Evolutionary conservation across 1,140 invertebrate species (phyloP).

Genomic region (Leptinotarsa texana): DNA sequence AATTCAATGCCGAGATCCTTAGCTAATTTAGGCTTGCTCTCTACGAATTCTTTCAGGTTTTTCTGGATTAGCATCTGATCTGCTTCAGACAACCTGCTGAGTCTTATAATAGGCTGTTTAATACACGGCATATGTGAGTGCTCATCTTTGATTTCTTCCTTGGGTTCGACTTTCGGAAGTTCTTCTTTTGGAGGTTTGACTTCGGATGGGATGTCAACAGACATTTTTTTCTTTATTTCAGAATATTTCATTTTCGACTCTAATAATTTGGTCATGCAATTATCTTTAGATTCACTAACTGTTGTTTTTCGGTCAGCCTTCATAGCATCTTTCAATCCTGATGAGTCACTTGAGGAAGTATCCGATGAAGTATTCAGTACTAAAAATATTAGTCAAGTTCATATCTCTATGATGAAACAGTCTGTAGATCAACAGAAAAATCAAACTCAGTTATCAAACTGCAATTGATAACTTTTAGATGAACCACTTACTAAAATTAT

Average conservation of each 20-base stretch:
- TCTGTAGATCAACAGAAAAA: too few relatives aligned
- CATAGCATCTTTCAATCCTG: background rate
- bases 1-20: slow-evolving; percentile 60
- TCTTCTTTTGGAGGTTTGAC: background rate
- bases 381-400: background rate
- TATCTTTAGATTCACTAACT: background rate
- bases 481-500: too few relatives aligned
- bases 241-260: background rate
- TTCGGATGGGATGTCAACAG: background rate
- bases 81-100: slow-evolving; percentile 55
- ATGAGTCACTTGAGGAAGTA: slow-evolving; percentile 2
- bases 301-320: slow-evolving; percentile 5
- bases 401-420: too few relatives aligned
- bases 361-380: background rate
- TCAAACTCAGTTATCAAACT: too few relatives aligned
- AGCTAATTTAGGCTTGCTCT: slow-evolving; percentile 64
- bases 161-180: background rate
- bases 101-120: slow-evolving; percentile 55
- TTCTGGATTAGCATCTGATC: slow-evolving; percentile 68
- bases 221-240: background rate
- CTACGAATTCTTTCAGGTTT: slow-evolving; percentile 64
- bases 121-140: slow-evolving; percentile 31
- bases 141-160: slow-evolving; percentile 11
- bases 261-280: background rate
- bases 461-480: too few relatives aligned